A percentile compares a stretch with the other conserved stretches of the same genome.
phyloP scores from a whole-genome alignment of 2,888 invertebrate species.

The Salpingus planirostris region DNA sequence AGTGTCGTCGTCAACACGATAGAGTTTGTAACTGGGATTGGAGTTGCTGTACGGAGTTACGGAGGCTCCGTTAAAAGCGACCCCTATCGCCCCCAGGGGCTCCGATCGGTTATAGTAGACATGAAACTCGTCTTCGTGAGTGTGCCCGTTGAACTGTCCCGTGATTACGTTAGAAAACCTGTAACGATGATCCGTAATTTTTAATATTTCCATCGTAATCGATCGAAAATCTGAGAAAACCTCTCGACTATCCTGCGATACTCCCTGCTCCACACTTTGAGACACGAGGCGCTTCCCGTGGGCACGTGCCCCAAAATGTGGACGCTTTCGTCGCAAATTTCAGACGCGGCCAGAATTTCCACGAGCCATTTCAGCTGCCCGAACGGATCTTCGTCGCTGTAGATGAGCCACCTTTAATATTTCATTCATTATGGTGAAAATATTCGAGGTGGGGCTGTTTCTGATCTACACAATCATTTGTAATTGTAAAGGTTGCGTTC shows the following conservation, averaged over 20 bases:
- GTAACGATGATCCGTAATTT: too few relatives aligned
- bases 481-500: too few relatives aligned
- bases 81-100: slow-evolving; percentile 47
- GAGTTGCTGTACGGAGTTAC: slow-evolving; percentile 52
- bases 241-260: slow-evolving; percentile 44
- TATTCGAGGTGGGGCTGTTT: too few relatives aligned
- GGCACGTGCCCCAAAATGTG: slow-evolving; percentile 80
- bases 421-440: too few relatives aligned
- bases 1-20: slow-evolving; percentile 50
- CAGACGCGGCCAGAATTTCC: slow-evolving; percentile 61
- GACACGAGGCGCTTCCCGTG: slow-evolving; percentile 58
- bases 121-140: slow-evolving; percentile 66
- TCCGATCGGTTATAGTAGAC: slow-evolving; percentile 54
- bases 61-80: slow-evolving; percentile 75
- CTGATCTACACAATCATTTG: too few relatives aligned
- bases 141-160: slow-evolving; percentile 77
- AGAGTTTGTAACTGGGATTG: slow-evolving; percentile 70
- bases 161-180: slow-evolving; percentile 64
- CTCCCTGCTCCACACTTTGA: slow-evolving; percentile 60
- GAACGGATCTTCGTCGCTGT: slow-evolving; percentile 57
- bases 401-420: slow-evolving; percentile 31
- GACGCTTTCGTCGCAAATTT: slow-evolving; percentile 60
- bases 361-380: slow-evolving; percentile 75
- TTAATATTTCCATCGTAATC: too few relatives aligned
- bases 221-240: slow-evolving; percentile 13